Base-by-base conservation (phyloP, 2,888 invertebrate genomes). In the Tanypteryx hageni region DNA sequence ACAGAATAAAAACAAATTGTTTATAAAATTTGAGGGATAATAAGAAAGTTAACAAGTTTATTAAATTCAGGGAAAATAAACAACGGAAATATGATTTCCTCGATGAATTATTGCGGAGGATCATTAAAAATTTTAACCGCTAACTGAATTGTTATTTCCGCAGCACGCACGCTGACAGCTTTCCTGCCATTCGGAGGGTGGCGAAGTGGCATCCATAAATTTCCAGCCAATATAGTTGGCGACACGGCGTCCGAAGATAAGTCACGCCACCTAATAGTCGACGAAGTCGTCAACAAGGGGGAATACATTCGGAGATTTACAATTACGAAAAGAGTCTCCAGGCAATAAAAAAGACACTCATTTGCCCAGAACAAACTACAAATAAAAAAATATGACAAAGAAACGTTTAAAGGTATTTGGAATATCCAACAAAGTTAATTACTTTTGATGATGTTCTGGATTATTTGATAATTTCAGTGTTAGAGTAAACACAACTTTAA, bases 131-230 rank as follows among this genome's bases (percentile, higher is more conserved):
- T 85, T 58, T 86, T 61, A 44, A 59, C 13, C 14, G 61, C 31
- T 31, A 64, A 16, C 13, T 2, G 27, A 16, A 27, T 31, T 61
- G 9, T 61, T 22, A 86, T 82, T 82, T 61, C 61, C 14, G 31
- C 9, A 83, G 83, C 61, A 86, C 31, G 86, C 86, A 86, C 31
- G 10, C 14, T 10, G 16, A 58, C 22, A 31, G 14, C 81, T 8
- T 31, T 82, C 31, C 8, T 10, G 58, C n/a, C 18, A 86, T 61
- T 64, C 31, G 61, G 31, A 11, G 27, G n/a, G 57, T 27, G 86
- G 27, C 31, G 31, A 86, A 18, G 27, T 31, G 27, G 59, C 31
- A 86, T 61, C 86, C 61, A 86, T 61, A 86, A 86, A 86, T 31
- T 85, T 58, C 59, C 59, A 59, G 58, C 58, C 59, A 27, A 85